Percentiles rank a stretch among this genome's conserved stretches.
Conservation (phyloP, 2,888 invertebrate genomes). For the Chaetoderma sp. region DNA sequence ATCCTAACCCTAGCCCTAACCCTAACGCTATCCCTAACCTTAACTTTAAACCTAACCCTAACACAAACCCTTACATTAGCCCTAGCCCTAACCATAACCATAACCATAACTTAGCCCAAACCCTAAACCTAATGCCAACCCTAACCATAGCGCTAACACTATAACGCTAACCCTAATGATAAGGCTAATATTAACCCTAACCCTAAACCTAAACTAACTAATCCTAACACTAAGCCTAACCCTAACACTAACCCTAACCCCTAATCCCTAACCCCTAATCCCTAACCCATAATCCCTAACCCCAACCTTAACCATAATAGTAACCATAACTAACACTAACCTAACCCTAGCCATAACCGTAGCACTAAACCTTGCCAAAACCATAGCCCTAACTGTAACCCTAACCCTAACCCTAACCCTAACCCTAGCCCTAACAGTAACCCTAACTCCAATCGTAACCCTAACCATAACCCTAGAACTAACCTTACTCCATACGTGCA, state of each 20-base stretch:
- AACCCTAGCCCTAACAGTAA: too few relatives aligned
- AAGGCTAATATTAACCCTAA: neutral
- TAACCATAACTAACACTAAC: conserved; percentile 28
- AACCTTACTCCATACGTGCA: conserved; percentile 19
- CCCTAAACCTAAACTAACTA: conserved; percentile 23
- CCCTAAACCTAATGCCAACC: neutral
- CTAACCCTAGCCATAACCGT: conserved; percentile 30
- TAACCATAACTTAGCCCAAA: too few relatives aligned
- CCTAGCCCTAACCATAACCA: too few relatives aligned
- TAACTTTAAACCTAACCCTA: neutral
- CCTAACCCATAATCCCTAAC: conserved; percentile 21
- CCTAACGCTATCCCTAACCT: conserved; percentile 13
- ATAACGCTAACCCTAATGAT: neutral
- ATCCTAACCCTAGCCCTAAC: too few relatives aligned
- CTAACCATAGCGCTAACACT: neutral
- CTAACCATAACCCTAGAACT: conserved; percentile 17
- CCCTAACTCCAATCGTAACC: conserved; percentile 22
- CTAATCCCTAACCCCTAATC: too few relatives aligned
- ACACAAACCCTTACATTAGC: too few relatives aligned
- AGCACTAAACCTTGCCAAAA: conserved; percentile 30
- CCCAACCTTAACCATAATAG: conserved; percentile 28
- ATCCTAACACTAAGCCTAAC: too few relatives aligned
- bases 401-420: conserved; percentile 25
- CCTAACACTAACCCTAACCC: too few relatives aligned
- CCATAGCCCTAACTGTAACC: too few relatives aligned